These are phyloP conservation scores for Stegophylla sp. DNA, from an alignment of 2,888 invertebrate species.

Conservation along the genomic window DNA sequence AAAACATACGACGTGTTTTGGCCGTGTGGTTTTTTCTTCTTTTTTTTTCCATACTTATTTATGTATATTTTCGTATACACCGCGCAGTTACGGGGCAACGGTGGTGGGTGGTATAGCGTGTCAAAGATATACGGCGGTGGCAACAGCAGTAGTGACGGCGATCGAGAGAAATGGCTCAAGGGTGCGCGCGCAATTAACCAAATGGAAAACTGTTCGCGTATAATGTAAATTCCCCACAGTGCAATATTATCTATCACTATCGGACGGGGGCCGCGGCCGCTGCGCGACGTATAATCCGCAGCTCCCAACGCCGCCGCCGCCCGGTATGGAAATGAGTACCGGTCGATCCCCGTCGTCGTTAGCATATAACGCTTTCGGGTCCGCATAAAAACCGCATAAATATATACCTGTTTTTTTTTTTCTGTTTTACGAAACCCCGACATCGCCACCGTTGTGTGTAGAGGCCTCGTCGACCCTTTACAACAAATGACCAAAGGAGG, in stretches of 20 bases:
- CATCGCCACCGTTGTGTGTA: background rate
- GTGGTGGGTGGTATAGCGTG: too few species aligned
- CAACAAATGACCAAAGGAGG: slow-evolving; percentile 8
- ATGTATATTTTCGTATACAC: background rate
- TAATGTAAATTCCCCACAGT: slow-evolving; percentile 49
- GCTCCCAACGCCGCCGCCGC: background rate
- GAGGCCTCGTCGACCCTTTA: background rate
- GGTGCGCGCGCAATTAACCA: slow-evolving; percentile 52
- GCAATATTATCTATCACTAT: slow-evolving; percentile 56
- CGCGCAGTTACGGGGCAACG: too few species aligned
- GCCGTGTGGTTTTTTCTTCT: background rate
- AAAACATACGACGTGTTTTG: slow-evolving; percentile 17
- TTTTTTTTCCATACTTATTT: background rate
- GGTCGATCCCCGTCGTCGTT: slow-evolving; percentile 25
- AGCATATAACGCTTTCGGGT: slow-evolving; percentile 46
- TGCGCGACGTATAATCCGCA: background rate
- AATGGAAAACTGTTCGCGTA: slow-evolving; percentile 41
- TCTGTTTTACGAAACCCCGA: background rate
- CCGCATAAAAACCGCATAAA: slow-evolving; percentile 57
- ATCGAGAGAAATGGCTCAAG: slow-evolving; percentile 34
- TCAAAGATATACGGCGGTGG: slow-evolving; percentile 18
- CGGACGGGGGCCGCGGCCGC: background rate
- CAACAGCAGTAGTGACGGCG: background rate
- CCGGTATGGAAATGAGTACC: slow-evolving; percentile 50
- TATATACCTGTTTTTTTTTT: slow-evolving; percentile 27